A percentile compares a stretch with the other conserved stretches of the same genome.
Conservation (phyloP, 92 coral and sea anemone genomes). For the Actinostola sp. region DNA sequence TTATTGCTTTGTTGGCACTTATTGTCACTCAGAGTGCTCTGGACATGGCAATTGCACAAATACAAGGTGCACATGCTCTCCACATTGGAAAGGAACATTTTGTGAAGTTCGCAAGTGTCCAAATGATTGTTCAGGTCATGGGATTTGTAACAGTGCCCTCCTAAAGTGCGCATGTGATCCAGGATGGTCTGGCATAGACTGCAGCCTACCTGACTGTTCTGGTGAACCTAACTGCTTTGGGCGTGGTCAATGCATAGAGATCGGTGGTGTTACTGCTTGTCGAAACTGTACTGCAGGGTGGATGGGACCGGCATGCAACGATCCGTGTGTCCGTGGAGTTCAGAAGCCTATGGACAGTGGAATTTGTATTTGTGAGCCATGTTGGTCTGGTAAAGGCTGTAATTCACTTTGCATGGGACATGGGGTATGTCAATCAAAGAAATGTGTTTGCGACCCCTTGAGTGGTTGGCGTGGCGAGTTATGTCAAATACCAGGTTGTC, state of each 20-base stretch:
- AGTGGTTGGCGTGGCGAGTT: slow-evolving; percentile 66
- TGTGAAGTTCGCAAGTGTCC: slow-evolving; percentile 69
- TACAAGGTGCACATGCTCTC: slow-evolving; percentile 43
- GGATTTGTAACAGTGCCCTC: slow-evolving; percentile 66
- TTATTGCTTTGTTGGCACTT: slow-evolving; percentile 52
- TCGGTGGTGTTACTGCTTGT: slow-evolving; percentile 33
- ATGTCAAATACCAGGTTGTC: slow-evolving; percentile 69
- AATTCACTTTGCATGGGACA: slow-evolving; percentile 58
- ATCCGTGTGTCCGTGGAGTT: slow-evolving; percentile 58
- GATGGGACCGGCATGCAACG: slow-evolving; percentile 76
- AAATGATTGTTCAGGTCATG: slow-evolving; percentile 64
- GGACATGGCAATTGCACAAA: slow-evolving; percentile 55
- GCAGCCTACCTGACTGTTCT: slow-evolving; percentile 62
- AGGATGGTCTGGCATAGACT: slow-evolving; percentile 63
- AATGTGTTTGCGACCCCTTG: slow-evolving; percentile 59
- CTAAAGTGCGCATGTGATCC: slow-evolving; percentile 68
- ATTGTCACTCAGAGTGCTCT: slow-evolving; percentile 66
- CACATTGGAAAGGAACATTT: slow-evolving; percentile 55
- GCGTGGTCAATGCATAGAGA: slow-evolving; percentile 49
- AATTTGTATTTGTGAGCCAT: slow-evolving; percentile 57
- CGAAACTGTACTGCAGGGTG: slow-evolving; percentile 61
- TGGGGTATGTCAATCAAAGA: slow-evolving; percentile 45
- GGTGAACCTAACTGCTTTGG: slow-evolving; percentile 70
- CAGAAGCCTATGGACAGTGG: slow-evolving; percentile 73
- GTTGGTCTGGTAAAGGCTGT: slow-evolving; percentile 66